Evolutionary conservation across 30 jellyfish, hydroid and myxozoan species (phyloP), one percentile per base, ranked within the genome.

Genomic region (Aurelia aurita): DNA sequence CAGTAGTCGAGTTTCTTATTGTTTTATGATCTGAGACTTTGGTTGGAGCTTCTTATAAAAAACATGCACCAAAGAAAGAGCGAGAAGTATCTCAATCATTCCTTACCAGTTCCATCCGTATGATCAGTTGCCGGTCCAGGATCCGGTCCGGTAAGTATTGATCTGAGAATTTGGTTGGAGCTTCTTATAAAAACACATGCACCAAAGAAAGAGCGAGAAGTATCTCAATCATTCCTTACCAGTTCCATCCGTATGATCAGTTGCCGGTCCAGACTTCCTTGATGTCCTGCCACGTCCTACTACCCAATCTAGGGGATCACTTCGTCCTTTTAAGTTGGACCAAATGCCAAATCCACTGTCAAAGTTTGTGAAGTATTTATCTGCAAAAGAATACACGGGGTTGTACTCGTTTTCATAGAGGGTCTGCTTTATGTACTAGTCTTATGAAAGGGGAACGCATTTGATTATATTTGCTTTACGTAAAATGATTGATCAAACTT

Each of bases 301-400:
- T 34, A 54, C 58, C 91, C 91, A 81, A 18, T 81, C 72, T 20
- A 81, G 69, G 5, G 84, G 91, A 25, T 69, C 91, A 5, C 44
- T 69, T 43, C 51, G 11, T 22, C 34, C 53, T 6, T 59, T 44
- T 25, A 66, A 78, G 34, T 81, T 81, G 1, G 84, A 63, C 91
- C 91, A 81, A 31, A 81, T 70, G n/a, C 91, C 91, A 34, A 81
- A 16, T n/a, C 91, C 91, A 69, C n/a, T 68, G 39, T 81, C 69
- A 44, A 81, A 81, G 74, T 81, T 81, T 9, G 77, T 55, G 69
- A 35, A 69, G 57, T 39, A 66, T 13, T 55, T 53, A 25, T 55
- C 91, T 81, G 78, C n/a, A 54, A 27, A 59, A 51, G 7, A 74
- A 83, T 21, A 47, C 90, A 1, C 34, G 49, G 62, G 31, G 3